Conservation (phyloP, 2,113 vertebrate species). For the Xiphias gladius region DNA sequence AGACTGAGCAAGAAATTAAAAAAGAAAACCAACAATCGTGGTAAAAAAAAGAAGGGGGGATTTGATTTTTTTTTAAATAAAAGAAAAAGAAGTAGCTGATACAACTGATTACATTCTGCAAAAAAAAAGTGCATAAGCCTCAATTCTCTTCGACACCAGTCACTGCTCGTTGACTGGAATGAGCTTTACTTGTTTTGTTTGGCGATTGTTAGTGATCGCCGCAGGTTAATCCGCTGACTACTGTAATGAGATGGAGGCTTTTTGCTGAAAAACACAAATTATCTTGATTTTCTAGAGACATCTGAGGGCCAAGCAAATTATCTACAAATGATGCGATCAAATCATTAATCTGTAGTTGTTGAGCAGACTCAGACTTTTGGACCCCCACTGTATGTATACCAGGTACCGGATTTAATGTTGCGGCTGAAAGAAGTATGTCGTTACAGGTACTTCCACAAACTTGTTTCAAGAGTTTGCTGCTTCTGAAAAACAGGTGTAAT, state of each 20-base stretch:
- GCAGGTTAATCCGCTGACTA: slow-evolving; percentile 13
- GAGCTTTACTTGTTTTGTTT: slow-evolving; percentile 6
- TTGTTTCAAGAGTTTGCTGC: no score
- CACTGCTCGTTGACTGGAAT: neutral
- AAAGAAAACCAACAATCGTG: neutral
- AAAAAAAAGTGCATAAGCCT: neutral
- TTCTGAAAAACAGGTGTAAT: no score
- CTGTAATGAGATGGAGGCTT: neutral
- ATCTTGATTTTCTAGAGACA: neutral
- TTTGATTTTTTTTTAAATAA: no score
- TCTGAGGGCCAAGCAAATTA: neutral
- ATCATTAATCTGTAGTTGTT: neutral
- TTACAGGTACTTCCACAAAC: no score
- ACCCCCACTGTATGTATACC: no score
- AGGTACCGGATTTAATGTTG: no score
- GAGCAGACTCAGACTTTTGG: no score
- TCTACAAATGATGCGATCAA: neutral
- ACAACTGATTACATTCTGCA: slow-evolving; percentile 1
- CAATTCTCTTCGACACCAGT: neutral
- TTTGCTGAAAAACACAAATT: neutral
- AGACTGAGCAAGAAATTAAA: slow-evolving; percentile 8
- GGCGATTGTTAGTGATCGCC: neutral
- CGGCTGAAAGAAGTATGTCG: no score
- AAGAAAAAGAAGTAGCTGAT: neutral
- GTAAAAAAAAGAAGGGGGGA: neutral